Evolutionary conservation across 37 sponge, comb jelly and placozoan genomes (phyloP).

Genomic region (Beroe ovata): DNA sequence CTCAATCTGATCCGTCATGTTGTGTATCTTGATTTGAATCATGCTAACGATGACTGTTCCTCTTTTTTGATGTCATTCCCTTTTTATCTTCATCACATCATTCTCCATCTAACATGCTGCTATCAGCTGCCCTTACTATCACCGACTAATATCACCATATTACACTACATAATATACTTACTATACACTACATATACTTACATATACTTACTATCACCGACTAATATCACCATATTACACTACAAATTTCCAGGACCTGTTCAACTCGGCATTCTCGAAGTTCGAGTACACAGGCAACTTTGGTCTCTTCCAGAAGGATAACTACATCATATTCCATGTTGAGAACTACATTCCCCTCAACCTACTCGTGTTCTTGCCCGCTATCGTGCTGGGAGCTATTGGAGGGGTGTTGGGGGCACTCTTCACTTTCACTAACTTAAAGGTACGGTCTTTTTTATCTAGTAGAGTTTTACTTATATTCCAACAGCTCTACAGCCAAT

Average conservation of each 20-base stretch:
- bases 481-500: background rate
- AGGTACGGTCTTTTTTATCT: background rate
- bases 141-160: too few species aligned
- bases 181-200: too few species aligned
- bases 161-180: too few species aligned
- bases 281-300: conserved; percentile 68
- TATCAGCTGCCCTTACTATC: too few species aligned
- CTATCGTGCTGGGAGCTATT: conserved; percentile 67
- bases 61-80: too few species aligned
- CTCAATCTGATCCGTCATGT: too few species aligned
- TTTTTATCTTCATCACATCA: too few species aligned
- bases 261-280: conserved; percentile 69
- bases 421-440: conserved; percentile 70
- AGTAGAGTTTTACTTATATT: background rate
- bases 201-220: too few species aligned
- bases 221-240: too few species aligned
- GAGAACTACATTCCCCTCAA: conserved; percentile 68
- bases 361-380: conserved; percentile 68
- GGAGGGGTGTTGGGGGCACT: conserved; percentile 69
- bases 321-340: conserved; percentile 70
- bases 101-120: too few species aligned
- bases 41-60: too few species aligned
- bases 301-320: conserved; percentile 69
- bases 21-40: too few species aligned
- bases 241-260: conserved; percentile 69